A percentile compares a stretch with the other conserved stretches of the same genome.
Evolutionary conservation across 2,797 vertebrate genomes (phyloP).

Genomic region (Anguilla marmorata): DNA sequence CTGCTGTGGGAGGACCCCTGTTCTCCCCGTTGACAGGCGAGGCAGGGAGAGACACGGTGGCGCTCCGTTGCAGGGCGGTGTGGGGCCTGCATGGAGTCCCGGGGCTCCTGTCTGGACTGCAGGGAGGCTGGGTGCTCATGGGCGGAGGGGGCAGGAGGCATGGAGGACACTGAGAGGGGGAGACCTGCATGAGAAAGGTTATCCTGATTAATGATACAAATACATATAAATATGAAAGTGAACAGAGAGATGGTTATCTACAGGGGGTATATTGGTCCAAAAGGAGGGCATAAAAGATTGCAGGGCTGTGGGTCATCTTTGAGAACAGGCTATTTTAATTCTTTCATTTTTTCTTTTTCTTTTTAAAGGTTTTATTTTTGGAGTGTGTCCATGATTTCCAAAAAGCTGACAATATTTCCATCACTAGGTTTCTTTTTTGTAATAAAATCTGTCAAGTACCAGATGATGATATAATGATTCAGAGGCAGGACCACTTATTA

Average conservation of each 20-base stretch:
- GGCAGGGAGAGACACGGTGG: constrained; percentile 66
- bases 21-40: constrained; percentile 88
- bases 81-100: constrained; percentile 68
- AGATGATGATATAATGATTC: no score
- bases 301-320: background rate
- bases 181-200: constrained; percentile 68
- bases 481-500: no score
- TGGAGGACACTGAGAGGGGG: constrained; percentile 78
- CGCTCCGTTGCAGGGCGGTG: background rate
- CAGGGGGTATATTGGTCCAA: background rate
- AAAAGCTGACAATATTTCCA: no score
- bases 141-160: constrained; percentile 84
- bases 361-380: no score
- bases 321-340: background rate
- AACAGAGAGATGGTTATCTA: background rate
- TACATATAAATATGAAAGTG: background rate
- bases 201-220: background rate
- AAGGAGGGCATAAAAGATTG: background rate
- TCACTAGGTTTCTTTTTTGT: no score
- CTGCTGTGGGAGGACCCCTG: constrained; percentile 54
- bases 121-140: constrained; percentile 88
- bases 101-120: constrained; percentile 83
- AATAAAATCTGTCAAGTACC: no score
- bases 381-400: no score
- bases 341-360: background rate